Conservation (phyloP, 1,140 invertebrate species). For the Temnothorax longispinosus region DNA sequence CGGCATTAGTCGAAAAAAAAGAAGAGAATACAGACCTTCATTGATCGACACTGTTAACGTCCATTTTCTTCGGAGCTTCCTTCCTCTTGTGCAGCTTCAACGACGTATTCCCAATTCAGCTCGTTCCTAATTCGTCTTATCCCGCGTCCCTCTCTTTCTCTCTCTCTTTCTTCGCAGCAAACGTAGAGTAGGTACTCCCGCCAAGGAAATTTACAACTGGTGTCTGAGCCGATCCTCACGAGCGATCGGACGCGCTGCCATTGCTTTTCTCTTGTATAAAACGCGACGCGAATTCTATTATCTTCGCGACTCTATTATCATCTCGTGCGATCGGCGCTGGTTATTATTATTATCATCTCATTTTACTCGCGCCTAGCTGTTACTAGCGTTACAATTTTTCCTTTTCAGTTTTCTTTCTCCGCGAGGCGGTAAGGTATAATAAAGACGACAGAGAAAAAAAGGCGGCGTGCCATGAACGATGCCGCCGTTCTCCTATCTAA, state of each 20-base stretch:
- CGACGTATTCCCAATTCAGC: not conserved
- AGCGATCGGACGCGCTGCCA: slow-evolving; percentile 8
- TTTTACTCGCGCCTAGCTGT: not conserved
- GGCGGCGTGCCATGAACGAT: not conserved
- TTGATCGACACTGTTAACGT: slow-evolving; percentile 1
- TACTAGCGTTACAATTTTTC: not conserved
- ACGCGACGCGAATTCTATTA: slow-evolving; percentile 12
- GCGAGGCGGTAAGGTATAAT: slow-evolving; percentile 6
- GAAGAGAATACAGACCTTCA: slow-evolving; percentile 34
- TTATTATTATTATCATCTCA: slow-evolving; percentile 2
- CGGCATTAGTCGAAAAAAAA: not conserved
- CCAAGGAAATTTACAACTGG: slow-evolving; percentile 4
- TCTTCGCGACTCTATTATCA: slow-evolving; percentile 1
- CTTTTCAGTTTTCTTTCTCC: not conserved
- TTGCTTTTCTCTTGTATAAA: slow-evolving; percentile 13
- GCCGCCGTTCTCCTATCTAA: not conserved
- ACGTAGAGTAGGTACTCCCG: not conserved
- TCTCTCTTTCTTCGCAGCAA: not conserved
- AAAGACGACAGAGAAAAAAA: not conserved
- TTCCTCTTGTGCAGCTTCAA: not conserved
- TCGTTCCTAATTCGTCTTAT: not conserved
- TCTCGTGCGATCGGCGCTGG: not conserved
- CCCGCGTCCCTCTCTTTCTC: not conserved
- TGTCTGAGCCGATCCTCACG: not conserved
- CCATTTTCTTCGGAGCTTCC: not conserved